Base-by-base conservation (phyloP, 2,888 invertebrate species). In the Nudaria mundana region DNA sequence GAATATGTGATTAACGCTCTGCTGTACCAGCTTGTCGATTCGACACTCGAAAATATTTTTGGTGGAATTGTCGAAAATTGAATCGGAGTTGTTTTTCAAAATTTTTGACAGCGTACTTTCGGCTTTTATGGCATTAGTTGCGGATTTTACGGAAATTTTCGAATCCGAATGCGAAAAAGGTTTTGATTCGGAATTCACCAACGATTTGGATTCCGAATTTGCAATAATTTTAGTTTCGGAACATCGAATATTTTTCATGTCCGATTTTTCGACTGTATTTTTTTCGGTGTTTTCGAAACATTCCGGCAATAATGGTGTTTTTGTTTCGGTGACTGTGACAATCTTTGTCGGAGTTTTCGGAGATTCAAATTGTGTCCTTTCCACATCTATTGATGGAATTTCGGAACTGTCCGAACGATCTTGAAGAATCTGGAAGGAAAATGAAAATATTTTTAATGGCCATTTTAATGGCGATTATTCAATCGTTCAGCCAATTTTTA, bases 1-100 rank as follows among this genome's bases (percentile, higher is more conserved):
- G 37, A 70, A 87, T 8, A 87, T 78, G 18, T 86, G 86, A 25
- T 84, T 85, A 0, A 87, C 87, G 26, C 83, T 84, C 24, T 85
- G 76, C 24, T 85, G 81, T 0, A 88, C 86, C 0, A 88, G 44
- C 30, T 82, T 86, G 7, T 84, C 85, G 38, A 88, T 74, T 40
- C 85, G 67, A 33, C 85, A 86, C 37, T 87, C 85, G 48, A 87
- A 87, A 3, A 81, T 64, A 13, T 62, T 57, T 3, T 52, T 48
- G 1, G 25, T 6, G 5, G 31, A 8, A 5, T 32, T 28, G 4
- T 30, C 38, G n/a, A 37, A 34, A 13, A 32, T 22, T 14, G 30
- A 29, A 14, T 40, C 22, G n/a, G 14, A 12, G 6, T 15, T 11
- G 8, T 31, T 18, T 12, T 38, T 34, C 16, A 20, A 46, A 13